Evolutionary conservation across 2,113 vertebrate genomes (phyloP), one percentile per base, ranked within the genome.

Genomic region (Prunella himalayana): DNA sequence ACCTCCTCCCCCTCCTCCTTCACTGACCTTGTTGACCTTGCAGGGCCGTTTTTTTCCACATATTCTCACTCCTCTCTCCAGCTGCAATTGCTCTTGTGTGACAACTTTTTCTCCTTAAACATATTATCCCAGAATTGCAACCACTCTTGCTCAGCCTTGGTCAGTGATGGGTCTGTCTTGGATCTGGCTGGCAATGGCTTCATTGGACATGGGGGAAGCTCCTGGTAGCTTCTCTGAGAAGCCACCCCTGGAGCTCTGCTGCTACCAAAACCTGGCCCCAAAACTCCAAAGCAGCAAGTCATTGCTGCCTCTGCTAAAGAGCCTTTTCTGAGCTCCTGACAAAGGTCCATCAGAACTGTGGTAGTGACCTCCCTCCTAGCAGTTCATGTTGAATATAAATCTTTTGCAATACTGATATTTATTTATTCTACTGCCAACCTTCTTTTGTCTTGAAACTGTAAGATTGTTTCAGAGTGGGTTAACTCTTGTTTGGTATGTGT

Each of bases 181-280:
- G 33, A 51, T 50, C 19, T 9, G 11, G 15, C 27, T 81, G 63
- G 47, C 25, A 61, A 23, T 23, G 41, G 30, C 41, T 68, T 31
- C 1, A 0, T 14, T 0, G 2, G 47, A 31, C 4, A 8, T 15
- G 9, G 5, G 20, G 14, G 21, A 54, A 54, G 8, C 14, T 82
- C 33, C 61, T 47, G 39, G 14, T 5, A 41, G 10, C 47, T 86
- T 28, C 63, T 60, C 23, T 37, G 45, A 77, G 45, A 77, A 45
- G 15, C 18, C 37, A 33, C 4, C 6, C 9, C 27, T 86, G 33
- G 6, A 33, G 37, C 11, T 68, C n/a, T 1, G 0, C 14, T 68
- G n/a, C 24, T 47, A 15, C 30, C 39, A 56, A 31, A 80, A 49
- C 19, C 24, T 41, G 17, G 24, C 25, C 21, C 6, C 54, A 47